Evolutionary conservation across 2,113 vertebrate genomes (phyloP), one percentile per base, ranked within the genome.

Genomic region (Chaetodon auriga): DNA sequence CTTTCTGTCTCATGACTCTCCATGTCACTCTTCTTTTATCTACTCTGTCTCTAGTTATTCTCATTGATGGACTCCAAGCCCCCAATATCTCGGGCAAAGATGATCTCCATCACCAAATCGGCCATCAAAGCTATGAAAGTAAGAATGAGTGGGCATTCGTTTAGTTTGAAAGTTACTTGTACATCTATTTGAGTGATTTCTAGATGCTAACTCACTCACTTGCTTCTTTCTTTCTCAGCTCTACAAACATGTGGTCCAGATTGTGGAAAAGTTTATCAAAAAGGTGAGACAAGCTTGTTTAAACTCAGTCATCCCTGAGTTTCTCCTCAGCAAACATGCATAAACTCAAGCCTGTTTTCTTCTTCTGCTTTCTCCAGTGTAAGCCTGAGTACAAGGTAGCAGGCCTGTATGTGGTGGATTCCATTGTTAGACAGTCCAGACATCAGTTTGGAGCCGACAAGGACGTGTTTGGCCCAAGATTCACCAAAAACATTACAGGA

Each of bases 101-200:
- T 99, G 98, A 99, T 99, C 92, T 97, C 98, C 70, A 99, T 99
- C 91, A 99, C 98, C 79, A 99, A 99, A 94, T 97, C 98, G 86
- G 98, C 98, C 93, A 99, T 99, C 91, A 99, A 99, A 96, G 98
- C 98, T 90, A 99, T 99, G 94, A 99, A 99, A 96, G 98, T 99
- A 96, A 96, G 93, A 55, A 75, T 6, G 7, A 54, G 6, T 71
- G 58, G 16, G 5, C 14, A 46, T 57, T 51, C 4, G 11, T 36
- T 58, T 1, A 2, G 8, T 63, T 38, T 43, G 16, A 68, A 7
- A 43, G 0, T 16, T n/a, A 21, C 49, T 57, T 58, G 0, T 38
- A 0, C 30, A 7, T 62, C 2, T 25, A 23, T 54, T 5, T 45
- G n/a, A 46, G 15, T 0, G 5, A 0, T 14, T 1, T 53, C 3